Evolutionary conservation across 2,113 vertebrate species (phyloP).

Genomic region (Alligator sinensis): DNA sequence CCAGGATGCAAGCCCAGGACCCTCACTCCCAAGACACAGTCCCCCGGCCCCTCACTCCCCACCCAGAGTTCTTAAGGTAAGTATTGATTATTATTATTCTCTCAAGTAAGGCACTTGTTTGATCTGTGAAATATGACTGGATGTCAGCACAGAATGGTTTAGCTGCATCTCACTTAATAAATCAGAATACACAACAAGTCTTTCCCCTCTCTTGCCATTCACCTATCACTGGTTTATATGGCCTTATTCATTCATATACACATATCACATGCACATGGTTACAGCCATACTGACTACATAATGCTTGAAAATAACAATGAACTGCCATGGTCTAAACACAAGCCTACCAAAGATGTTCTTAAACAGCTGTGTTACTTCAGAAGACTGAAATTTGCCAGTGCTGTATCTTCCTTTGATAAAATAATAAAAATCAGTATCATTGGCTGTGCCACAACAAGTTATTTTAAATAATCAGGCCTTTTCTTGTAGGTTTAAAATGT

Average conservation of each 20-base stretch:
- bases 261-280: not conserved
- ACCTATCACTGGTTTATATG: not conserved
- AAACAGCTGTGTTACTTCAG: not conserved
- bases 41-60: no score
- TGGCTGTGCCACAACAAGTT: not conserved
- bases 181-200: not conserved
- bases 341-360: not conserved
- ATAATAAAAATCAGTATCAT: not conserved
- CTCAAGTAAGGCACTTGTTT: not conserved
- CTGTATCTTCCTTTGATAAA: not conserved
- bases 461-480: not conserved
- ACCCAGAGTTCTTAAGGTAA: no score
- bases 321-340: not conserved
- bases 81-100: not conserved
- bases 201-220: not conserved
- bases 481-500: not conserved
- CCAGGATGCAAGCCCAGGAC: no score
- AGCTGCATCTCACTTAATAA: not conserved
- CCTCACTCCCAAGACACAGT: no score
- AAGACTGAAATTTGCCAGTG: not conserved
- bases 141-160: not conserved
- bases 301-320: not conserved
- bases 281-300: accelerated
- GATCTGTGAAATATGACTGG: not conserved
- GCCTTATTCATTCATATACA: accelerated